Conservation (phyloP, 2,797 vertebrate genomes). For the Scolopax rusticola region DNA sequence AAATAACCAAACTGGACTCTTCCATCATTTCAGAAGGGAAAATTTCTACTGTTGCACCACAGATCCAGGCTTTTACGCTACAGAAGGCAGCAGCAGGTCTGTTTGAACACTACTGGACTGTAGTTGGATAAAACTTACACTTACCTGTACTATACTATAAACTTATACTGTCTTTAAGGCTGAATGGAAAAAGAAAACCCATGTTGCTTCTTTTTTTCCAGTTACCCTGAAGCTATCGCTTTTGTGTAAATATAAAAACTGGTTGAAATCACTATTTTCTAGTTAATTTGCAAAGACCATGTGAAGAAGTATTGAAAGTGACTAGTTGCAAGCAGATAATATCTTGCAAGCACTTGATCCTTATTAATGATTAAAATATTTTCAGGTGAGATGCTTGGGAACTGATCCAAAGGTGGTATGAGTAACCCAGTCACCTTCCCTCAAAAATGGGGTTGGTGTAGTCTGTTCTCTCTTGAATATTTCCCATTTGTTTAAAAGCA, state of each 20-base stretch:
- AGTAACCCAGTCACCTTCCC: background rate
- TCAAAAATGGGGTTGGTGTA: background rate
- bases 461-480: background rate
- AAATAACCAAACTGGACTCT: slow-evolving; percentile 94
- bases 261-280: background rate
- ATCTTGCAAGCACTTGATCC: background rate
- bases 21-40: slow-evolving; percentile 88
- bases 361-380: background rate
- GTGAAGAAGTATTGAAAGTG: background rate
- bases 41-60: slow-evolving; percentile 86
- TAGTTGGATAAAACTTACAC: background rate
- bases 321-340: background rate
- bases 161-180: background rate
- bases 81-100: slow-evolving; percentile 94
- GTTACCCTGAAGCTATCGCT: background rate
- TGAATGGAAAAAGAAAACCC: background rate
- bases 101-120: slow-evolving; percentile 38
- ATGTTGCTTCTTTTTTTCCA: background rate
- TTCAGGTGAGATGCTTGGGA: background rate
- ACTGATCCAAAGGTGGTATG: background rate
- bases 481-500: background rate
- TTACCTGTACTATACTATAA: too few relatives aligned
- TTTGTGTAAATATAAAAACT: background rate
- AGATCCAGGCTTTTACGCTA: slow-evolving; percentile 90
- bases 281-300: background rate